Evolutionary conservation across 2,797 vertebrate genomes (phyloP), one percentile per base, ranked within the genome.

Genomic region (Centropyge bicolor): DNA sequence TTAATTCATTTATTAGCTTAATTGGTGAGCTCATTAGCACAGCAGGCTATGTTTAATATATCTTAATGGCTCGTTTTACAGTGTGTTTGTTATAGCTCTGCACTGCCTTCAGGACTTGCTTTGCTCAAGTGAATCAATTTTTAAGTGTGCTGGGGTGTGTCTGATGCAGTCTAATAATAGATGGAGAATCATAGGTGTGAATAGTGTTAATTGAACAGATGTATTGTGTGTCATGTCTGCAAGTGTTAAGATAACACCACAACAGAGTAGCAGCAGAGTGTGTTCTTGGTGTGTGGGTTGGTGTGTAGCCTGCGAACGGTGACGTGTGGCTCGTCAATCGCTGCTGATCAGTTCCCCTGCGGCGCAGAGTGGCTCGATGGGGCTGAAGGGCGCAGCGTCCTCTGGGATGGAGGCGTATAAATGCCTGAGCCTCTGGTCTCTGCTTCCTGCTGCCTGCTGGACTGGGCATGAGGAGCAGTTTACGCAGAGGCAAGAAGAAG

Each of bases 331-430:
- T 82, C 22, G 20, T 92, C 91, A 67, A 89, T 91, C 27, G 85
- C 68, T 46, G 60, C 60, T 86, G 89, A 95, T 93, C 85, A 64
- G 72, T 52, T 68, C 87, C 93, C 90, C 55, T 35, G 46, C 68
- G 93, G 86, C 82, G 22, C 38, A 16, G 31, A 81, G 67, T 10
- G 80, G 94, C 73, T 94, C 92, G 20, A 92, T 94, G 76, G 70
- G 62, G 74, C 67, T 92, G 91, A 95, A 95, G 95, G 95, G 84
- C 92, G 9, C 67, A 0, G 79, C 45, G 92, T 92, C 93, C 94
- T 91, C 64, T 85, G 85, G 80, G 74, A 57, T 27, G 71, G 83
- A 60, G n/a, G 49, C 20, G 17, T 96, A 95, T 95, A 95, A 95
- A 95, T 69, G 83, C 83, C 31, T 35, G 3, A 75, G 72, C 76